These are phyloP conservation scores for Coregonus ussuriensis DNA, from an alignment of 2,797 vertebrate genomes.

Conservation along the genomic window DNA sequence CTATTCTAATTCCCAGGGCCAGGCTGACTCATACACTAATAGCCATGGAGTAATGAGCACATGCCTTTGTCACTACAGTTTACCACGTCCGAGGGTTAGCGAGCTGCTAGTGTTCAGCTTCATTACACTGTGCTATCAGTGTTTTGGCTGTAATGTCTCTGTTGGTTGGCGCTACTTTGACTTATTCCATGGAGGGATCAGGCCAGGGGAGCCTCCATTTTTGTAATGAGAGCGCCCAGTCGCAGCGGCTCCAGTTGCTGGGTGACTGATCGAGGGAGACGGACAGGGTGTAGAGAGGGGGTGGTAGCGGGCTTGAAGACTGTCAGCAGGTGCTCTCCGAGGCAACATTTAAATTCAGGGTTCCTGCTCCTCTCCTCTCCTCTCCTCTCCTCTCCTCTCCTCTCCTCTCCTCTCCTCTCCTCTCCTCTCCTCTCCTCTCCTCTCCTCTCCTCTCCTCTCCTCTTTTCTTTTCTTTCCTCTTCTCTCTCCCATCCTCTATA, in stretches of 20 bases:
- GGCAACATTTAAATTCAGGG: slow-evolving; percentile 65
- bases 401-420: slow-evolving; percentile 48
- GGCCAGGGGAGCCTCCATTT: slow-evolving; percentile 25
- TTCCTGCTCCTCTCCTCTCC: slow-evolving; percentile 20
- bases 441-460: slow-evolving; percentile 48
- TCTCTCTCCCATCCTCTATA: slow-evolving; percentile 54
- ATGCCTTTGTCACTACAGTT: slow-evolving; percentile 44
- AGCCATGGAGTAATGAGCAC: slow-evolving; percentile 22
- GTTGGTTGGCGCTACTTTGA: slow-evolving; percentile 1
- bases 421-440: slow-evolving; percentile 22
- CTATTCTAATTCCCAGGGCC: too few relatives aligned
- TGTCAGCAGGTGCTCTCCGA: slow-evolving; percentile 74
- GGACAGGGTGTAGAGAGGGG: slow-evolving; percentile 35
- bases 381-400: slow-evolving; percentile 22
- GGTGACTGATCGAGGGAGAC: slow-evolving; percentile 38
- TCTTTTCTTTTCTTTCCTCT: neutral
- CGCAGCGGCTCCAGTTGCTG: slow-evolving; percentile 60
- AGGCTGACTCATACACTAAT: slow-evolving; percentile 17
- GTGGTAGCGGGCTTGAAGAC: slow-evolving; percentile 56
- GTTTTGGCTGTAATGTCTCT: slow-evolving; percentile 57
- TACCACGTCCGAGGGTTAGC: neutral
- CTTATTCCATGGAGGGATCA: slow-evolving; percentile 34
- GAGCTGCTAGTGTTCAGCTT: slow-evolving; percentile 1
- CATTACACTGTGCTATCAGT: neutral
- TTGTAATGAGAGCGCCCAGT: slow-evolving; percentile 31